These are phyloP conservation scores for Ibycter americanus DNA, from an alignment of 2,797 vertebrate genomes.

Conservation along the genomic window DNA sequence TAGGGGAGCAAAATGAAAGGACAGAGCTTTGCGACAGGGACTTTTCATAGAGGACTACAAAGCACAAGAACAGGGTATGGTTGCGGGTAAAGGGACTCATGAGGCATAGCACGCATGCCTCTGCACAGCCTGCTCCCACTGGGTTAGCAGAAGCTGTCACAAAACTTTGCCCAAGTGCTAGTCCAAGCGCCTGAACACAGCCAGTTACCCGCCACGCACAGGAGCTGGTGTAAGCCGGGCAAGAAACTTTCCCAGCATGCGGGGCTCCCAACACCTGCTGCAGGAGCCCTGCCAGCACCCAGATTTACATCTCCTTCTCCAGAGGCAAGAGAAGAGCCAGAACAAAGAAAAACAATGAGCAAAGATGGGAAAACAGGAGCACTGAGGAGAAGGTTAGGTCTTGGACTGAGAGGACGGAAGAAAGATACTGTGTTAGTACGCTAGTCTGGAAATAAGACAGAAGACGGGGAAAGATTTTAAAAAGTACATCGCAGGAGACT, in stretches of 20 bases:
- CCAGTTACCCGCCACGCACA: neutral
- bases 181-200: neutral
- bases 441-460: neutral
- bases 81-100: fast-evolving
- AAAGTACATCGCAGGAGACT: neutral
- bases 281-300: neutral
- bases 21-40: neutral
- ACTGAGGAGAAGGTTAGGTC: neutral
- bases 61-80: neutral
- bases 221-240: neutral
- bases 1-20: neutral
- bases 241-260: neutral
- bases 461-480: neutral
- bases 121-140: neutral
- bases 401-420: neutral
- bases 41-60: neutral
- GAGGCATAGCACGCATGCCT: fast-evolving
- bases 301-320: neutral
- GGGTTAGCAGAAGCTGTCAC: neutral
- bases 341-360: neutral
- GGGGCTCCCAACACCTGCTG: neutral
- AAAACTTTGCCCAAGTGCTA: neutral
- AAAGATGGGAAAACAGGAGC: neutral
- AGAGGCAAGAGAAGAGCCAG: neutral
- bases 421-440: neutral